Conservation (phyloP, 2,113 vertebrate species). For the Tetrax tetrax region DNA sequence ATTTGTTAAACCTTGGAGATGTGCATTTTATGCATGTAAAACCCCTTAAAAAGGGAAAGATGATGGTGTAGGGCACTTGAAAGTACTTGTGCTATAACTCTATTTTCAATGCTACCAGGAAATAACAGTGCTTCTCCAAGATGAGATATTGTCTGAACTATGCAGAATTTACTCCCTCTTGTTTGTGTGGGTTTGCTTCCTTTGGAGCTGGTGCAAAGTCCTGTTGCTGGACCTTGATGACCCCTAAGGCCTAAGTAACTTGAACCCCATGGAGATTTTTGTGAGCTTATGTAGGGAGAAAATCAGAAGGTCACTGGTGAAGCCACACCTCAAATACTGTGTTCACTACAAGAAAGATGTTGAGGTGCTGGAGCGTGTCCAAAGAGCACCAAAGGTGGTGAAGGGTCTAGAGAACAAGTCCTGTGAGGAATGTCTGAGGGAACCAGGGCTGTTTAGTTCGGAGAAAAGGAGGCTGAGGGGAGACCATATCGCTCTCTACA, state of each 20-base stretch:
- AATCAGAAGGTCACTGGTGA: not conserved
- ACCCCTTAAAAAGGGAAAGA: not conserved
- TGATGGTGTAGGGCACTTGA: not conserved
- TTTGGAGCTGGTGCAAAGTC: not conserved
- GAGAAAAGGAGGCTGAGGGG: not conserved
- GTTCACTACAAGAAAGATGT: not conserved
- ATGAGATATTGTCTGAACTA: not conserved
- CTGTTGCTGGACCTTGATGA: not conserved
- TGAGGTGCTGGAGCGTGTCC: fast-evolving
- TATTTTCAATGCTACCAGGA: not conserved
- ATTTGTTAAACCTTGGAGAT: not conserved
- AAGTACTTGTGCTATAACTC: not conserved
- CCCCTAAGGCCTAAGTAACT: not conserved
- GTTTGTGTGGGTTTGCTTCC: not conserved
- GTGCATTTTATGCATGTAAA: not conserved
- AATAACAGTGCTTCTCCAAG: not conserved
- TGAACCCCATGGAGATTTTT: not conserved
- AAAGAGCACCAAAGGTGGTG: not conserved
- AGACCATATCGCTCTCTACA: not conserved
- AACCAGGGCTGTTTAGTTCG: not conserved
- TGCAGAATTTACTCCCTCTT: not conserved
- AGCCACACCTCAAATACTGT: not conserved
- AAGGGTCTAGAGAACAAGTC: not conserved
- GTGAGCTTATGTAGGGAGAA: not conserved
- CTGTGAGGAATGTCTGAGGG: not conserved